These are phyloP conservation scores for Oscheius sp. DNA, from an alignment of 2,888 invertebrate genomes.

Conservation along the genomic window DNA sequence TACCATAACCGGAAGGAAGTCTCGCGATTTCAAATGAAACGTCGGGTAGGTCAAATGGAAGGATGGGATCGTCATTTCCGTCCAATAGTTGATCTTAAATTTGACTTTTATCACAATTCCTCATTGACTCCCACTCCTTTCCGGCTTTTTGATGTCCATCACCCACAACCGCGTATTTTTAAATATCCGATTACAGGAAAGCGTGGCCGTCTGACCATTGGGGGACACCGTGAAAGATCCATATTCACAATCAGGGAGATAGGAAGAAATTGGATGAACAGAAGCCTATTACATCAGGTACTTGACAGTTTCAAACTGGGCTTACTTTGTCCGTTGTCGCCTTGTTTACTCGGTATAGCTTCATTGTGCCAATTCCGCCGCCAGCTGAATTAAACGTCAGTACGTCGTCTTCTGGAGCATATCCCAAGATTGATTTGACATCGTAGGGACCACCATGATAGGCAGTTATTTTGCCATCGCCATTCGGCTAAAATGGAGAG, in stretches of 20 bases:
- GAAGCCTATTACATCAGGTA: conserved; percentile 13
- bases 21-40: conserved; percentile 89
- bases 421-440: conserved; percentile 73
- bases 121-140: conserved; percentile 38
- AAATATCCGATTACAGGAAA: conserved; percentile 48
- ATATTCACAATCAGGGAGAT: conserved; percentile 79
- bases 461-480: conserved; percentile 51
- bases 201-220: conserved; percentile 43
- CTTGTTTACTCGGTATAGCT: conserved; percentile 38
- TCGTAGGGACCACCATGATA: conserved; percentile 74
- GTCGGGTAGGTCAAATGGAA: conserved; percentile 85
- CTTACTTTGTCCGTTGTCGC: conserved; percentile 39
- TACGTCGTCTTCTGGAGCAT: conserved; percentile 60
- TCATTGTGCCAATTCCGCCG: conserved; percentile 40
- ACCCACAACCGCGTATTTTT: conserved; percentile 51
- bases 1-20: conserved; percentile 82
- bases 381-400: conserved; percentile 43
- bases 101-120: neutral
- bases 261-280: conserved; percentile 13
- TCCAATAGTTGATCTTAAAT: conserved; percentile 43
- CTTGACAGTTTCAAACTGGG: neutral
- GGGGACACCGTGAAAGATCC: conserved; percentile 74
- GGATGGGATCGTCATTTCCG: conserved; percentile 39
- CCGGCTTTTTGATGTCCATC: conserved; percentile 45
- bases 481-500: conserved; percentile 39